phyloP scores from a whole-genome alignment of 2,797 vertebrate genomes.

The Chelon auratus region DNA sequence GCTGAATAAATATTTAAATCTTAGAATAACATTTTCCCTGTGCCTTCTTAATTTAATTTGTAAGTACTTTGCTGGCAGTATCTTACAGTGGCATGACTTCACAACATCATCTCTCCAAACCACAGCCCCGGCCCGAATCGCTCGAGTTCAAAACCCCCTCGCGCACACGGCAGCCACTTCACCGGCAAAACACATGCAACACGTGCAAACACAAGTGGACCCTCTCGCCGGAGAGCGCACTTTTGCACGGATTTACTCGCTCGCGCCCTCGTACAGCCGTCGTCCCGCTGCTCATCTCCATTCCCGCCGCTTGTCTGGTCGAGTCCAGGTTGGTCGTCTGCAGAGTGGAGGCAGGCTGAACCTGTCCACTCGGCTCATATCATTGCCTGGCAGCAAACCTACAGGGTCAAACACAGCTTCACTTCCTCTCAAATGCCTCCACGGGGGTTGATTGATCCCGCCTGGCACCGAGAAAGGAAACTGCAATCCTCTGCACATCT shows the following conservation, averaged over 20 bases:
- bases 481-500: conserved; percentile 58
- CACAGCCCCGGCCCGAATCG: conserved; percentile 7
- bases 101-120: conserved; percentile 10
- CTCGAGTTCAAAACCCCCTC: conserved; percentile 27
- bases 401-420: conserved; percentile 71
- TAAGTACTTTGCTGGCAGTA: conserved; percentile 1
- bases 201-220: conserved; percentile 43
- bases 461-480: conserved; percentile 59
- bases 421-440: conserved; percentile 66
- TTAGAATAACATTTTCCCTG: neutral
- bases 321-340: conserved; percentile 66
- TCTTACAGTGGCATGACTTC: conserved; percentile 6
- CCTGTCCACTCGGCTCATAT: conserved; percentile 71
- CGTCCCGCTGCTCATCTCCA: conserved; percentile 68
- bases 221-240: conserved; percentile 8
- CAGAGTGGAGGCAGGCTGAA: conserved; percentile 78
- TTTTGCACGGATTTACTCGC: conserved; percentile 12
- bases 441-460: conserved; percentile 68
- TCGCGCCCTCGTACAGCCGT: conserved; percentile 25
- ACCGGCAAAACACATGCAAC: conserved; percentile 30
- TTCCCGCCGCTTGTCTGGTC: conserved; percentile 71
- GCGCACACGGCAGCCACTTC: conserved; percentile 19
- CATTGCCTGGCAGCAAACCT: conserved; percentile 75
- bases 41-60: neutral
- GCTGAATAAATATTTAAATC: neutral